phyloP scores from a whole-genome alignment of 2,797 vertebrate genomes.

The Clarias fuscus region DNA sequence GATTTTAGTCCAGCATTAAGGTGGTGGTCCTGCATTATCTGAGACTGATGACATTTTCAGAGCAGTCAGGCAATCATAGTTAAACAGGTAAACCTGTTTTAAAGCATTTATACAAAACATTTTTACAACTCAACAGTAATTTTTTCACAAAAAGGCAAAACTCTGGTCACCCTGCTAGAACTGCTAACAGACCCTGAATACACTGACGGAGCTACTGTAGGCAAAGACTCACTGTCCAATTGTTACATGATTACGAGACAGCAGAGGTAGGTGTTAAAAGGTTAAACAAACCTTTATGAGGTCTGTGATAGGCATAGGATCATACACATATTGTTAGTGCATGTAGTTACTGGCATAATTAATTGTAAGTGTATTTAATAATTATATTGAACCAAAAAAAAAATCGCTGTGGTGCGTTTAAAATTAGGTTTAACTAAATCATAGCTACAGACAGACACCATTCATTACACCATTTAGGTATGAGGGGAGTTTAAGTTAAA shows the following conservation, averaged over 20 bases:
- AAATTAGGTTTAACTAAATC: background rate
- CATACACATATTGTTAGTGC: constrained; percentile 1
- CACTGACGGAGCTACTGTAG: background rate
- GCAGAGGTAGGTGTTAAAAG: constrained; percentile 37
- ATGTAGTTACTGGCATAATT: background rate
- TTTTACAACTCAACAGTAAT: background rate
- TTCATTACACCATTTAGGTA: background rate
- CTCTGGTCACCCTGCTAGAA: background rate
- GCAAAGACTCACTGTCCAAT: background rate
- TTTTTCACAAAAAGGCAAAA: background rate
- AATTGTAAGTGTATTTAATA: background rate
- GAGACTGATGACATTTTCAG: background rate
- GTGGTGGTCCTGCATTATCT: background rate
- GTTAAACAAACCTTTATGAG: constrained; percentile 6
- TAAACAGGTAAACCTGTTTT: background rate
- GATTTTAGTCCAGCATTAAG: constrained; percentile 1
- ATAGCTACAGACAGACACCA: background rate
- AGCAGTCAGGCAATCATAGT: background rate
- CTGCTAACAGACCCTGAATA: background rate
- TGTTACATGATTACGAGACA: constrained; percentile 47
- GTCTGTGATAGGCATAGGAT: background rate
- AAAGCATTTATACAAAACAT: background rate
- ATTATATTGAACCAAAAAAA: too few species aligned
- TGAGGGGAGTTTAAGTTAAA: too few species aligned
- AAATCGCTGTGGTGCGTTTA: background rate